phyloP scores from a whole-genome alignment of 2,888 invertebrate species.

The Apamea monoglypha region DNA sequence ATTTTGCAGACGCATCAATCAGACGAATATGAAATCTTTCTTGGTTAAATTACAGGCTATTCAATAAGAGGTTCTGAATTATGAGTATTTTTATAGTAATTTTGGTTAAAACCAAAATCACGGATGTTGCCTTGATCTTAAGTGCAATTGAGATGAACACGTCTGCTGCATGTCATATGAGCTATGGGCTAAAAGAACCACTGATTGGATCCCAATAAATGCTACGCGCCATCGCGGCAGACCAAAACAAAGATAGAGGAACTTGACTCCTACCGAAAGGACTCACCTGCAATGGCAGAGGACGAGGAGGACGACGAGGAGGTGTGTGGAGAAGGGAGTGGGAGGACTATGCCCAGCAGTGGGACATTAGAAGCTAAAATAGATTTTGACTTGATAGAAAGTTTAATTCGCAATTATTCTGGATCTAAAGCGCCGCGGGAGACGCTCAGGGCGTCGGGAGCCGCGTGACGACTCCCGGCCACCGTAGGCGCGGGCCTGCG shows the following conservation, averaged over 20 bases:
- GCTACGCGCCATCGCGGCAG: background rate
- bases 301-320: no score
- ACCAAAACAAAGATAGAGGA: background rate
- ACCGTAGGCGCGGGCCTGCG: no score
- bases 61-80: background rate
- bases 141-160: no score
- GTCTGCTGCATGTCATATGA: no score
- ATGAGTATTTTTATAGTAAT: background rate
- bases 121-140: background rate
- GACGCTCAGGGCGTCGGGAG: no score
- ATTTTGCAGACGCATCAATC: conserved; percentile 8
- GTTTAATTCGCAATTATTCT: no score
- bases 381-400: no score
- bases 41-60: background rate
- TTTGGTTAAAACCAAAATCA: background rate
- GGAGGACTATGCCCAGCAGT: no score
- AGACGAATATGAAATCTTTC: conserved; percentile 14
- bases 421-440: no score
- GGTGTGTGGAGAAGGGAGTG: no score
- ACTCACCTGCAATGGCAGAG: background rate
- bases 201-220: background rate
- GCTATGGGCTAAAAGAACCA: background rate
- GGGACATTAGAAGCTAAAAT: no score
- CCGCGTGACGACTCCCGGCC: no score
- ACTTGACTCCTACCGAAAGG: background rate